These are phyloP conservation scores for Sebastes iracundus DNA, from an alignment of 2,797 vertebrate genomes.

Conservation along the genomic window DNA sequence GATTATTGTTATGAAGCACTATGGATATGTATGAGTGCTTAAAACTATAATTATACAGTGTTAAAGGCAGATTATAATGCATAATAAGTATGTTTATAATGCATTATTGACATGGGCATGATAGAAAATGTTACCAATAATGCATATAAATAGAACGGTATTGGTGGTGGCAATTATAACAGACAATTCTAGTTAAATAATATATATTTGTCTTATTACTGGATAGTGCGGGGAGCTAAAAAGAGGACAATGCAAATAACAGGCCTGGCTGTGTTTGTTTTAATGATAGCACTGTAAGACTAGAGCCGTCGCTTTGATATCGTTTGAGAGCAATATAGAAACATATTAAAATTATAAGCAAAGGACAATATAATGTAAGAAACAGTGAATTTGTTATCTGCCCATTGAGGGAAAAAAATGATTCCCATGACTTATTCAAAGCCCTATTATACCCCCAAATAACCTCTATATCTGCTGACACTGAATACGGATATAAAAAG, in stretches of 20 bases:
- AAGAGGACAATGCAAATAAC: not conserved
- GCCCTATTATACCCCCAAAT: constrained; percentile 18
- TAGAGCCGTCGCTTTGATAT: not conserved
- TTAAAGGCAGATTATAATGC: not conserved
- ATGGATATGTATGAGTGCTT: not conserved
- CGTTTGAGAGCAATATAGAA: constrained; percentile 4
- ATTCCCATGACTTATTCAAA: constrained; percentile 50
- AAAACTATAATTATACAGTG: not conserved
- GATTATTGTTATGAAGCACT: not conserved
- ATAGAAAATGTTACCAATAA: not conserved
- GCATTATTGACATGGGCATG: not conserved
- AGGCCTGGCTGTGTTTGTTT: not conserved
- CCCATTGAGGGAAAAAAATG: not conserved
- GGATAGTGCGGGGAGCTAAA: not conserved
- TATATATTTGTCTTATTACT: not conserved
- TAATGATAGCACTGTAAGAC: not conserved
- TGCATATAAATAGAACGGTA: not conserved
- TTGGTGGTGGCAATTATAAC: not conserved
- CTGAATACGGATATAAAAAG: not conserved
- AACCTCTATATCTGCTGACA: constrained; percentile 42
- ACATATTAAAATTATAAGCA: not conserved
- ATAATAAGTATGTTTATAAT: not conserved
- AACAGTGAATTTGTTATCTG: constrained; percentile 4
- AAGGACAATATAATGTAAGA: not conserved
- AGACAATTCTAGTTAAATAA: not conserved